Base-by-base conservation (phyloP, 2,888 invertebrate genomes). In the Endomychus coccineus region DNA sequence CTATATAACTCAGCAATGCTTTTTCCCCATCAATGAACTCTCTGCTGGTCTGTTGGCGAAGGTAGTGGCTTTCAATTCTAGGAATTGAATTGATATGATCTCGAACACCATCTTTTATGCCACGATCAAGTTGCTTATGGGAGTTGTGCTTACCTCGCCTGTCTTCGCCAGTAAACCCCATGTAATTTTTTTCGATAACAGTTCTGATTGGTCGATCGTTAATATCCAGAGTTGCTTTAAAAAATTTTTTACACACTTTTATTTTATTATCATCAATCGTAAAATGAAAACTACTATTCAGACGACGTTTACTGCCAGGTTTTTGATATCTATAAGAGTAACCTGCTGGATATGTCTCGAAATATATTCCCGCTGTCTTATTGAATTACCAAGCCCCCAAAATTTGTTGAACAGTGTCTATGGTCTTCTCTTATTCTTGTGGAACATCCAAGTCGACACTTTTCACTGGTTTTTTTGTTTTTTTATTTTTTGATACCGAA, bases 1-100 rank as follows among this genome's bases (percentile, higher is more conserved):
- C 50, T 21, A 27, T 52, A 42, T 13, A 55, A 19, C 27, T 54
- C 52, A 35, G 48, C 40, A 19, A 14, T 9, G 48, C 43, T 29
- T 38, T 34, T 27, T 46, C 44, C 7, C 46, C 44, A 39, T 52
- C 53, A 35, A 51, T 46, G 25, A 45, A 39, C 13, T 42, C 36
- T 13, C 12, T 7, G 12, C 3, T 25, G 16, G 3, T 34, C 15
- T 4, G 27, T 12, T 3, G 27, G 43, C 34, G 16, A 9, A 7
- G 3, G 17, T 34, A 34, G 15, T 34, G 34, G n/a, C 16, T 15
- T 5, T 27, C 34, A 6, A 34, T 27, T 25, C 15, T 27, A 6
- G 34, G 34, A 6, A 34, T 34, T 4, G 25, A 5, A 9, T 27
- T 13, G 10, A 27, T 27, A 17, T 14, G 15, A 16, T n/a, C 15